Conservation (phyloP, 2,888 invertebrate species). For the Acleris emargana region DNA sequence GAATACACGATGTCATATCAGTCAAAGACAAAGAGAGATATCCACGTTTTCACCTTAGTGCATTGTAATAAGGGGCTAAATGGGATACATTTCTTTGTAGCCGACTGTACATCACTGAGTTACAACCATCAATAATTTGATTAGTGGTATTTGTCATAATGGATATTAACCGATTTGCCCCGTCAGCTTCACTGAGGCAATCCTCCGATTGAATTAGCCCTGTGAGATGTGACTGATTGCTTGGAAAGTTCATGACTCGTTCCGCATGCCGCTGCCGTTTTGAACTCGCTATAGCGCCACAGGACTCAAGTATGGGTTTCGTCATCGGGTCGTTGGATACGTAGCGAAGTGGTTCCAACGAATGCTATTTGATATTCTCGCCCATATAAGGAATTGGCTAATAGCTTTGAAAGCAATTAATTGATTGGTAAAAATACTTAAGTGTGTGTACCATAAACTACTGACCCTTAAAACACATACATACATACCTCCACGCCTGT, state of each 20-base stretch:
- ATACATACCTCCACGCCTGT: no score
- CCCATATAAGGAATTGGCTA: slow-evolving; percentile 20
- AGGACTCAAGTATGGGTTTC: slow-evolving; percentile 33
- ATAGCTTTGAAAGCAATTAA: slow-evolving; percentile 9
- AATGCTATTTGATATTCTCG: slow-evolving; percentile 26
- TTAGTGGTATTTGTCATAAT: slow-evolving; percentile 14
- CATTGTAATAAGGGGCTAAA: no score
- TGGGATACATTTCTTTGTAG: no score
- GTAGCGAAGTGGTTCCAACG: slow-evolving; percentile 10
- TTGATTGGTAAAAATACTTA: neutral
- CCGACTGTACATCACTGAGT: neutral
- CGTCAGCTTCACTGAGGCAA: slow-evolving; percentile 42
- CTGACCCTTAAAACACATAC: no score
- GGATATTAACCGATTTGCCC: slow-evolving; percentile 34
- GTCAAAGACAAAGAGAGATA: no score
- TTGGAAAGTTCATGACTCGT: slow-evolving; percentile 51
- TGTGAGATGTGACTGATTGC: slow-evolving; percentile 36
- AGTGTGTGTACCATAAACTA: no score
- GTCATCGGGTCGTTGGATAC: slow-evolving; percentile 28
- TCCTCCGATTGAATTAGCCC: slow-evolving; percentile 51
- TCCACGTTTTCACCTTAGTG: no score
- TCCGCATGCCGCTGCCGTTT: slow-evolving; percentile 3
- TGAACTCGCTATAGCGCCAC: neutral
- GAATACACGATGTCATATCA: neutral
- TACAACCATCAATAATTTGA: slow-evolving; percentile 6